Percentiles rank a stretch among this genome's conserved stretches.
Conservation (phyloP, 2,888 invertebrate genomes). For the Eulithis prunata region DNA sequence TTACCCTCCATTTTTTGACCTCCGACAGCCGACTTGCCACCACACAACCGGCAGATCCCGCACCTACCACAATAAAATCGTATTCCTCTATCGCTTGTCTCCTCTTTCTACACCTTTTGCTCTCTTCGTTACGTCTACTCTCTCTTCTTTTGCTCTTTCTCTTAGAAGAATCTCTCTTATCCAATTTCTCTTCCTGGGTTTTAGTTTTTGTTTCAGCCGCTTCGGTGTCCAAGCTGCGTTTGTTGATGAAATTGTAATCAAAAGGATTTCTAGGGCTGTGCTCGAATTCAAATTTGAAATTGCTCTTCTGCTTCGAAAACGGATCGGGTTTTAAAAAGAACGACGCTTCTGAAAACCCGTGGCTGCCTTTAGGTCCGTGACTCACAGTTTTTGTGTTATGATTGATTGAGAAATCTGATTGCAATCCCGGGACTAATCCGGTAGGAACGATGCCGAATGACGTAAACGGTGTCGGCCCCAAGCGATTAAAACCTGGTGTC, state of each 20-base stretch:
- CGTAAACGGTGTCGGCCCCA: slow-evolving; percentile 12
- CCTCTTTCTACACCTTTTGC: slow-evolving; percentile 51
- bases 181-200: slow-evolving; percentile 33
- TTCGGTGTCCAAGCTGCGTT: slow-evolving; percentile 50
- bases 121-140: slow-evolving; percentile 13
- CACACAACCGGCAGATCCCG: slow-evolving; percentile 88
- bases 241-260: slow-evolving; percentile 46
- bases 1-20: slow-evolving; percentile 85
- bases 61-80: slow-evolving; percentile 87
- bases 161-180: not conserved
- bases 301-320: slow-evolving; percentile 37
- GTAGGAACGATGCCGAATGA: not conserved
- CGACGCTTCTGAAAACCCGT: slow-evolving; percentile 50
- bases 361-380: slow-evolving; percentile 52
- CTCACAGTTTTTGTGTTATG: slow-evolving; percentile 49
- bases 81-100: slow-evolving; percentile 67
- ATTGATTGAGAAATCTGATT: slow-evolving; percentile 45
- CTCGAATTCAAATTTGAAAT: slow-evolving; percentile 44
- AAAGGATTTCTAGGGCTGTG: slow-evolving; percentile 37
- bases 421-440: slow-evolving; percentile 42
- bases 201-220: slow-evolving; percentile 46
- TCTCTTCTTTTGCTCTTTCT: slow-evolving; percentile 37
- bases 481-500: slow-evolving; percentile 16
- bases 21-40: slow-evolving; percentile 87
- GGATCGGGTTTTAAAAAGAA: slow-evolving; percentile 53